phyloP scores from a whole-genome alignment of 2,888 invertebrate genomes.

The Trimorus sp. region DNA sequence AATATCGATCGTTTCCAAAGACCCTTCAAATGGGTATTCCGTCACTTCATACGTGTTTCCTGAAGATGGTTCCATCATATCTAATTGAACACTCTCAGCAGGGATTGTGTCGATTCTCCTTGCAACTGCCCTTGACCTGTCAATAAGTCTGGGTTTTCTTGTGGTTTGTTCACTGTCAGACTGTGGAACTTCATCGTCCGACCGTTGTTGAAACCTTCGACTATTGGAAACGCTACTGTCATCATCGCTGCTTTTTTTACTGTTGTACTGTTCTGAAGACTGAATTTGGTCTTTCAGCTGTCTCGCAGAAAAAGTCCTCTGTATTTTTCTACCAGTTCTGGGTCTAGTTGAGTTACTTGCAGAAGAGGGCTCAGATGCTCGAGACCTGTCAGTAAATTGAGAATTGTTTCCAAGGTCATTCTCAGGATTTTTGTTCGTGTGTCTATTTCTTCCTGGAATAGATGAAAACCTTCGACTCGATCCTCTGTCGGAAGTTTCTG shows the following conservation, averaged over 20 bases:
- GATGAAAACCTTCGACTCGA: conserved; percentile 51
- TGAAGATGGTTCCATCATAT: conserved; percentile 57
- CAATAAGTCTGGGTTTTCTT: too few species aligned
- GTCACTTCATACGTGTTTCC: conserved; percentile 56
- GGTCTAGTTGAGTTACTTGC: conserved; percentile 59
- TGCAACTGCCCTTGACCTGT: conserved; percentile 1
- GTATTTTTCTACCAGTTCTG: conserved; percentile 76
- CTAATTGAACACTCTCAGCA: conserved; percentile 73
- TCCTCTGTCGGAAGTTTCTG: conserved; percentile 36
- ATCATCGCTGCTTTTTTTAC: conserved; percentile 47
- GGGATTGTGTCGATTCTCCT: conserved; percentile 66
- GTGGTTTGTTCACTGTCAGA: neutral
- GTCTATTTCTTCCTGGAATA: conserved; percentile 17
- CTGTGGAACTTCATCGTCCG: neutral
- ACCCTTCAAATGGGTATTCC: conserved; percentile 39
- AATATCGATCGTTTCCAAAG: conserved; percentile 36
- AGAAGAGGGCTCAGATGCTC: conserved; percentile 63
- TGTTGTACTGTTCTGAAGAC: conserved; percentile 58
- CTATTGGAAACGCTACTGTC: conserved; percentile 1
- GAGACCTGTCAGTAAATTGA: conserved; percentile 55
- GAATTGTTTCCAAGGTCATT: neutral
- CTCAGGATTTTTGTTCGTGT: conserved; percentile 17
- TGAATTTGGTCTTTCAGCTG: conserved; percentile 68
- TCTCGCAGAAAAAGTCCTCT: conserved; percentile 66
- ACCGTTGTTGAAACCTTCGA: neutral